Evolutionary conservation across 2,888 invertebrate species (phyloP).

Genomic region (Drosophila pseudotakahashii): DNA sequence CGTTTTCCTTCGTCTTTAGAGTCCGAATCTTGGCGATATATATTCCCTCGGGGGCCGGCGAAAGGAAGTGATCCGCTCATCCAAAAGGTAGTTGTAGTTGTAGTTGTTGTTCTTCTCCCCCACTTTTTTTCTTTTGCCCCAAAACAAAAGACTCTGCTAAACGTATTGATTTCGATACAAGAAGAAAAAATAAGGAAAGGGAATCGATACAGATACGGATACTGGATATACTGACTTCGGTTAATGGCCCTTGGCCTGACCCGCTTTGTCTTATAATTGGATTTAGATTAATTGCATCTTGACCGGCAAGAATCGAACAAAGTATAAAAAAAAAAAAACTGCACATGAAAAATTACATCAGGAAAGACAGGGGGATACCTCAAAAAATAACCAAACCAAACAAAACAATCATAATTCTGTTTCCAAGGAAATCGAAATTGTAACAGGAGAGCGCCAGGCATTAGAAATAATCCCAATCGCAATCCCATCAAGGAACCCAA

Average conservation of each 20-base stretch:
- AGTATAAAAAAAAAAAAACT: constrained; percentile 30
- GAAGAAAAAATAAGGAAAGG: constrained; percentile 55
- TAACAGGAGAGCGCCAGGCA: constrained; percentile 46
- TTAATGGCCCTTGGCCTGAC: constrained; percentile 58
- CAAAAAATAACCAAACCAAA: not conserved
- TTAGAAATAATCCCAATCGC: constrained; percentile 11
- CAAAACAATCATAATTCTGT: constrained; percentile 23
- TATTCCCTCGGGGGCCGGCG: constrained; percentile 43
- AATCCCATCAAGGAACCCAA: not conserved
- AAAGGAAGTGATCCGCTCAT: constrained; percentile 43
- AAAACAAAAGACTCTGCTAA: constrained; percentile 63
- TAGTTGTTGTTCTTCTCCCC: constrained; percentile 5
- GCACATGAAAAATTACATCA: constrained; percentile 74
- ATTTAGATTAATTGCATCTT: constrained; percentile 82
- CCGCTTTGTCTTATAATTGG: constrained; percentile 79
- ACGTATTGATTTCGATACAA: constrained; percentile 75
- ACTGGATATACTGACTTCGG: constrained; percentile 28
- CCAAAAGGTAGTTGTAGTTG: too few species aligned
- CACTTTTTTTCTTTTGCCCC: constrained; percentile 1
- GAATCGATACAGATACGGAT: constrained; percentile 32
- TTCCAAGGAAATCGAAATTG: constrained; percentile 67
- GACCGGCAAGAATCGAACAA: constrained; percentile 43
- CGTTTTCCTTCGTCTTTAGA: constrained; percentile 2
- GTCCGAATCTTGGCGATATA: constrained; percentile 10
- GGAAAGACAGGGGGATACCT: constrained; percentile 10